These are phyloP conservation scores for Pollenia griseotomentosa DNA, from an alignment of 2,888 invertebrate species.

Conservation along the genomic window DNA sequence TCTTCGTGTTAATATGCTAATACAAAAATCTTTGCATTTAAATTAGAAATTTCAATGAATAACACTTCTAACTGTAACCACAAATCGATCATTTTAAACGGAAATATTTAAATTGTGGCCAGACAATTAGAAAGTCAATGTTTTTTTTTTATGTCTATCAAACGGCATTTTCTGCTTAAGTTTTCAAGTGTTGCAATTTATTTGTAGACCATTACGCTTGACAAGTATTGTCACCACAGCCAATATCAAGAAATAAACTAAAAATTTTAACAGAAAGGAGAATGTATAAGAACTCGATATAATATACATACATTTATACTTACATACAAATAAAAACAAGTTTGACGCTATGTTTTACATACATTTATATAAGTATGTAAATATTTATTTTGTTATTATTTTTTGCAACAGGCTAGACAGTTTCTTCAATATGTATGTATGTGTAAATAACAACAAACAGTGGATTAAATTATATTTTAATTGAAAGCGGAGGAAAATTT, in stretches of 20 bases:
- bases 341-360: not conserved
- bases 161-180: slow-evolving; percentile 11
- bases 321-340: not conserved
- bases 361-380: not conserved
- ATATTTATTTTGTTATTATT: not conserved
- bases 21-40: not conserved
- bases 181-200: slow-evolving; percentile 28
- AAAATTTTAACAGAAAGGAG: slow-evolving; percentile 17
- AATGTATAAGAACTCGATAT: not conserved
- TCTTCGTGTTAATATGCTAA: no score
- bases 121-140: slow-evolving; percentile 53
- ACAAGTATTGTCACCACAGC: slow-evolving; percentile 35
- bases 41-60: not conserved
- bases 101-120: slow-evolving; percentile 63
- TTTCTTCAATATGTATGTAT: slow-evolving; percentile 31
- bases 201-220: slow-evolving; percentile 32
- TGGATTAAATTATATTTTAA: not conserved
- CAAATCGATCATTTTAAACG: slow-evolving; percentile 41
- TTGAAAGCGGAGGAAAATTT: no score
- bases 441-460: slow-evolving; percentile 38
- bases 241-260: slow-evolving; percentile 22
- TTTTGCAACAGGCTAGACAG: slow-evolving; percentile 60
- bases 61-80: not conserved
- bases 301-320: not conserved
- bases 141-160: not conserved